Base-by-base conservation (phyloP, 2,888 invertebrate genomes). In the Eremobia ochroleuca region DNA sequence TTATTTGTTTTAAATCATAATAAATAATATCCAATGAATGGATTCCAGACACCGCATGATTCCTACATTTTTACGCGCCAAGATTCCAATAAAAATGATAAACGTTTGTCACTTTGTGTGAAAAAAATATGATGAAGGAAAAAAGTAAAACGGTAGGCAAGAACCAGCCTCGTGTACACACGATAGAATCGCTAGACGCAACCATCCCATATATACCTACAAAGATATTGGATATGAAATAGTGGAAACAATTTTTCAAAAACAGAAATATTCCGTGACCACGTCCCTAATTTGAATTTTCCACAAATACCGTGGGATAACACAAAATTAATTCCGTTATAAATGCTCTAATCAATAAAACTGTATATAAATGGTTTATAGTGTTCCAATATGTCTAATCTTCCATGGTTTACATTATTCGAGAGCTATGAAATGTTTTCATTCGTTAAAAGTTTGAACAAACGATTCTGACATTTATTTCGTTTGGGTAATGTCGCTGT, bases 1-100 rank as follows among this genome's bases (percentile, higher is more conserved):
- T 90, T 94, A 94, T 95, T 95, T 94, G 94, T 94, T 94, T 94
- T 92, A 92, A 93, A 93, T 93, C 88, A 91, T 91, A 91, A 94
- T 95, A 94, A 94, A 94, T 95, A 91, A 93, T 90, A 86, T 85
- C 78, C 81, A 83, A 88, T 87, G 87, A 91, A 92, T 91, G 90
- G 89, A 92, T 92, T 91, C 93, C 91, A 90, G 83, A 87, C 94
- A 81, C 94, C 87, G 90, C 93, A 89, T 93, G 93, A 92, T 92
- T 90, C 91, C 92, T 88, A 88, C 90, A 85, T 89, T 89, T 88
- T 89, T 91, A 91, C 90, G 92, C 91, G 92, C 90, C 91, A 90
- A 92, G 90, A 81, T 82, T 86, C 86, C 93, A 92, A 94, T 95
- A 94, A 94, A 94, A 94, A 93, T 95, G 95, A 95, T 94, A 89